phyloP scores from a whole-genome alignment of 2,797 vertebrate genomes.

The Rhynchotus rufescens region DNA sequence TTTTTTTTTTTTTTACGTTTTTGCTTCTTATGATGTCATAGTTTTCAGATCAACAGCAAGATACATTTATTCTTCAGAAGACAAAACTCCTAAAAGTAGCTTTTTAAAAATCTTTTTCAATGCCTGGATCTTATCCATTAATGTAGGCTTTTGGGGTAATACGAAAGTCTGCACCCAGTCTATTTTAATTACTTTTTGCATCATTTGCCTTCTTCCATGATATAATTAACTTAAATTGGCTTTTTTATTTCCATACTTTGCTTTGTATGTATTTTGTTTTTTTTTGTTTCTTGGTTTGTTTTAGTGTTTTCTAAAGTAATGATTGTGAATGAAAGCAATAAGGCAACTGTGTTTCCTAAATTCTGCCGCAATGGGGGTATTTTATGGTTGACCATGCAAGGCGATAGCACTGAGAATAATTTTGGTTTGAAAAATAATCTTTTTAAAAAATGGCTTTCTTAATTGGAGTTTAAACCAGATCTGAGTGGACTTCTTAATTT shows the following conservation, averaged over 20 bases:
- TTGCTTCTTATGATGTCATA: constrained; percentile 47
- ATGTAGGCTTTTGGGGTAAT: constrained; percentile 40
- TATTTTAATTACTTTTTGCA: not conserved
- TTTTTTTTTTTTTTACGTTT: constrained; percentile 56
- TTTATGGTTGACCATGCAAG: not conserved
- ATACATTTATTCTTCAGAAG: constrained; percentile 68
- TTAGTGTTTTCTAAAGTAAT: not conserved
- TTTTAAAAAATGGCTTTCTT: constrained; percentile 2
- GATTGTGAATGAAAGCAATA: not conserved
- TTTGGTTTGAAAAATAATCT: constrained; percentile 49
- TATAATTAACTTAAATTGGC: not conserved
- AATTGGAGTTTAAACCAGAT: constrained; percentile 29
- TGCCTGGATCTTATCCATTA: constrained; percentile 49
- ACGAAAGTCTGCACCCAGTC: not conserved
- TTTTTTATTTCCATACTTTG: constrained; percentile 1
- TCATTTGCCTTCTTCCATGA: not conserved
- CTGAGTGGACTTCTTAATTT: constrained; percentile 30
- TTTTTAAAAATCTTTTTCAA: constrained; percentile 41
- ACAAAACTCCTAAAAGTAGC: constrained; percentile 35
- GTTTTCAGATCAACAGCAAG: constrained; percentile 33
- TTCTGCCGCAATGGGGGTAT: not conserved
- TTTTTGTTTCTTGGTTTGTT: not conserved
- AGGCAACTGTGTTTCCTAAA: constrained; percentile 4
- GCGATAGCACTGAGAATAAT: not conserved
- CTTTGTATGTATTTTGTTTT: not conserved